Evolutionary conservation across 2,113 vertebrate genomes (phyloP), one percentile per base, ranked within the genome.

Genomic region (Cryptotis parvus): DNA sequence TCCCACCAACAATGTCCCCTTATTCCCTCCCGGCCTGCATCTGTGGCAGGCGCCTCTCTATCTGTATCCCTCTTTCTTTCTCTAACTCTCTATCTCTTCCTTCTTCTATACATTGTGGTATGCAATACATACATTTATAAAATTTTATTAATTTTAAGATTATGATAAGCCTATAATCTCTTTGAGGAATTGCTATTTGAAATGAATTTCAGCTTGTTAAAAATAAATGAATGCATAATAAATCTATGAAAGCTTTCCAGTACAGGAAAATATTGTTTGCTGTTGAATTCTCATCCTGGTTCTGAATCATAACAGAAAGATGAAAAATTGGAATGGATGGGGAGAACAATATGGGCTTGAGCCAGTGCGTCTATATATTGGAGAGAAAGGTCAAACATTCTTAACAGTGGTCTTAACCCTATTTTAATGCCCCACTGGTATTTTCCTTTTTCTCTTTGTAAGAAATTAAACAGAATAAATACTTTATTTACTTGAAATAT

Each of bases 61-160:
- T n/a, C n/a, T n/a, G n/a, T n/a, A n/a, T n/a, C n/a, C n/a, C n/a
- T n/a, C n/a, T n/a, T n/a, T n/a, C n/a, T n/a, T n/a, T n/a, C n/a
- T n/a, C n/a, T n/a, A n/a, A n/a, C n/a, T n/a, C n/a, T n/a, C n/a
- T n/a, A n/a, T n/a, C n/a, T n/a, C n/a, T n/a, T n/a, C n/a, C n/a
- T n/a, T n/a, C n/a, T n/a, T n/a, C n/a, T n/a, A n/a, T n/a, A n/a
- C n/a, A n/a, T n/a, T n/a, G n/a, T n/a, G n/a, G n/a, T n/a, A 0
- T 69, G 2, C 94, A 88, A 93, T 96, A 49, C n/a, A n/a, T n/a
- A n/a, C n/a, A n/a, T n/a, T 96, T 87, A 31, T 92, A 29, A 89
- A 77, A 76, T 94, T 94, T 94, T 94, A 90, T 94, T 65, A 93
- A 77, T 94, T 93, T 93, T 90, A 94, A 85, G 31, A 76, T 92